These are phyloP conservation scores for Ophthalmolycus amberensis DNA, from an alignment of 2,113 vertebrate genomes.

Conservation along the genomic window DNA sequence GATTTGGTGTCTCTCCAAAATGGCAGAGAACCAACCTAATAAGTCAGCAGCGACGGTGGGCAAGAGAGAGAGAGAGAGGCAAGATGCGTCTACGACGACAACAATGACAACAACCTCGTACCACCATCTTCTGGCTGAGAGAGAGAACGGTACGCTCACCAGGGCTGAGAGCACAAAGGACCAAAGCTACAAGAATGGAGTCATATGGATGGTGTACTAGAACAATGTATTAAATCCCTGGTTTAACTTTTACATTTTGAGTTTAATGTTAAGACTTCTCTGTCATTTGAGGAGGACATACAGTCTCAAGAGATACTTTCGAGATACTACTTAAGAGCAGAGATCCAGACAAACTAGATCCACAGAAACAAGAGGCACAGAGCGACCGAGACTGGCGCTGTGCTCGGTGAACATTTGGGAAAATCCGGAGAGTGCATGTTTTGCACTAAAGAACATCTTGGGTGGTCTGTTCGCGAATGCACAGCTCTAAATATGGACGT, in stretches of 20 bases:
- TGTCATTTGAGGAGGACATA: not conserved
- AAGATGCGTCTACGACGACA: constrained; percentile 60
- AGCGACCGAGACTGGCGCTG: not conserved
- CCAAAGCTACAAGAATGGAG: constrained; percentile 33
- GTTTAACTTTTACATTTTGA: not conserved
- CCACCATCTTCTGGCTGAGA: constrained; percentile 84
- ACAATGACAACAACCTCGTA: constrained; percentile 77
- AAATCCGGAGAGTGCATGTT: constrained; percentile 39
- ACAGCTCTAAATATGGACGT: constrained; percentile 55
- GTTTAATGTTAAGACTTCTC: not conserved
- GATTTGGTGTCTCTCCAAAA: constrained; percentile 86
- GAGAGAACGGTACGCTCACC: constrained; percentile 78
- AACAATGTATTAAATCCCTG: not conserved
- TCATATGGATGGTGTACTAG: not conserved
- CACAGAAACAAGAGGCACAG: not conserved
- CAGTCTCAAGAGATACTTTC: not conserved
- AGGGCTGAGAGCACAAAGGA: constrained; percentile 27
- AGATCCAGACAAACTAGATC: not conserved
- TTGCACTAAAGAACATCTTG: constrained; percentile 33
- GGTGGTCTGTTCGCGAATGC: constrained; percentile 59
- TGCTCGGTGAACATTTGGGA: not conserved
- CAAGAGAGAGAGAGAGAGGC: constrained; percentile 30
- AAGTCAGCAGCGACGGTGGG: constrained; percentile 79
- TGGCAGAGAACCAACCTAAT: constrained; percentile 84
- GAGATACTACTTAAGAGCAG: not conserved